Evolutionary conservation across 2,888 invertebrate genomes (phyloP).

Genomic region (Phengaris alcon): DNA sequence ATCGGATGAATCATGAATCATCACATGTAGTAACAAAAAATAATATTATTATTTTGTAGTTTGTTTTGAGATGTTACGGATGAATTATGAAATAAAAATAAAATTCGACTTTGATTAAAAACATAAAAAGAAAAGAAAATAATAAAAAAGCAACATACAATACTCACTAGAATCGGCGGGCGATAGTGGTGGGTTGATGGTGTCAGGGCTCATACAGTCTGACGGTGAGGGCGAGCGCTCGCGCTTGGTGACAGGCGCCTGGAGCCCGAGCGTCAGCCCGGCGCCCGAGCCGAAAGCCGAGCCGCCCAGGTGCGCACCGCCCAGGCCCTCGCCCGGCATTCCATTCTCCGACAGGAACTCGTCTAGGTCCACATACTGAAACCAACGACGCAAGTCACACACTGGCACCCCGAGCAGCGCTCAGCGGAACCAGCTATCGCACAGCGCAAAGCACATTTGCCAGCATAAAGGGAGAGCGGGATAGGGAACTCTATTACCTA

Average conservation of each 20-base stretch:
- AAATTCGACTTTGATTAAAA: neutral
- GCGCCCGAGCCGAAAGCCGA: constrained; percentile 80
- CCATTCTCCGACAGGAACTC: constrained; percentile 98
- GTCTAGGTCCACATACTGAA: constrained; percentile 97
- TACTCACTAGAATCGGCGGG: constrained; percentile 94
- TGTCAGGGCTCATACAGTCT: constrained; percentile 93
- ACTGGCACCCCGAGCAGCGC: constrained; percentile 38
- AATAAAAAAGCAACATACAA: constrained; percentile 21
- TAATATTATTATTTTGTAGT: no score
- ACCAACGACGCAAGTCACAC: constrained; percentile 43
- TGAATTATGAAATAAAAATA: neutral
- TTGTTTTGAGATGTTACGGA: no score
- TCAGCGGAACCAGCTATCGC: constrained; percentile 27
- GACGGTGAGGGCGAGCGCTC: constrained; percentile 92
- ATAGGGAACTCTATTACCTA: constrained; percentile 64
- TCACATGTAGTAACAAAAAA: no score
- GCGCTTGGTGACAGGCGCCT: constrained; percentile 87
- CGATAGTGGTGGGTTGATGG: constrained; percentile 92
- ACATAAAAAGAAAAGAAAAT: neutral
- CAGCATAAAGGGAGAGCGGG: constrained; percentile 30
- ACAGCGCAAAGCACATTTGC: constrained; percentile 33
- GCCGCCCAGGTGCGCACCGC: constrained; percentile 82
- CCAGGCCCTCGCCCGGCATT: constrained; percentile 89
- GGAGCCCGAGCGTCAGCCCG: constrained; percentile 79
- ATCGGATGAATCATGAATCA: no score